phyloP scores from a whole-genome alignment of 2,888 invertebrate genomes.

The Leptinotarsa peninsularis region DNA sequence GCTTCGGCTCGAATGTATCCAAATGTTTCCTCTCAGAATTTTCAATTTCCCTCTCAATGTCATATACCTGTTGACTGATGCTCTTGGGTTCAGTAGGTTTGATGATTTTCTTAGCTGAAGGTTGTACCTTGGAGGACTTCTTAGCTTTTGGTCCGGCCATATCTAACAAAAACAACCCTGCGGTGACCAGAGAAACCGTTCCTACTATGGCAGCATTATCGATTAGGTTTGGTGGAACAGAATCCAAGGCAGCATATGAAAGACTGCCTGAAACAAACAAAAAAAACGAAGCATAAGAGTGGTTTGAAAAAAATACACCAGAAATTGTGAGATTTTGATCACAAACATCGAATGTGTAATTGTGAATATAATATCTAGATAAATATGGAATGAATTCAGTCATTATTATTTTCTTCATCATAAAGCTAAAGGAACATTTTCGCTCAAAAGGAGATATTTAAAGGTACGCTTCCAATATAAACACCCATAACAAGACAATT shows the following conservation, averaged over 20 bases:
- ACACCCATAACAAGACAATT: no score
- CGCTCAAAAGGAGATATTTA: no score
- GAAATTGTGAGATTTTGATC: no score
- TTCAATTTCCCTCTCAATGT: conserved; percentile 52
- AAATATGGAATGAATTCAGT: no score
- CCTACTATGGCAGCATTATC: conserved; percentile 81
- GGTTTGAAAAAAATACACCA: not conserved
- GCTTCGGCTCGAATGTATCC: conserved; percentile 38
- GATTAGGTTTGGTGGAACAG: conserved; percentile 74
- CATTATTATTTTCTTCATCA: no score
- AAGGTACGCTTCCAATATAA: no score
- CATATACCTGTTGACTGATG: conserved; percentile 51
- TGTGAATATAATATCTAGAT: no score
- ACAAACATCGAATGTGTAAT: no score
- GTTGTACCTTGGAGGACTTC: conserved; percentile 51
- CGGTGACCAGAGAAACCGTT: conserved; percentile 74
- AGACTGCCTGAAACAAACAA: conserved; percentile 70
- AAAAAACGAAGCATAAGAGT: not conserved
- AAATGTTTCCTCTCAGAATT: conserved; percentile 36
- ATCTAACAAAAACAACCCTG: conserved; percentile 77
- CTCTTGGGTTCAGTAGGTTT: conserved; percentile 43
- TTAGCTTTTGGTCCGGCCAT: conserved; percentile 72
- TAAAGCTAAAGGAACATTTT: no score
- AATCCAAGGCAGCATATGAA: conserved; percentile 78
- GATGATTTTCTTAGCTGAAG: conserved; percentile 35